A percentile compares a stretch with the other conserved stretches of the same genome.
phyloP scores from a whole-genome alignment of 2,797 vertebrate genomes.

The Hapalemur alaotrensis region DNA sequence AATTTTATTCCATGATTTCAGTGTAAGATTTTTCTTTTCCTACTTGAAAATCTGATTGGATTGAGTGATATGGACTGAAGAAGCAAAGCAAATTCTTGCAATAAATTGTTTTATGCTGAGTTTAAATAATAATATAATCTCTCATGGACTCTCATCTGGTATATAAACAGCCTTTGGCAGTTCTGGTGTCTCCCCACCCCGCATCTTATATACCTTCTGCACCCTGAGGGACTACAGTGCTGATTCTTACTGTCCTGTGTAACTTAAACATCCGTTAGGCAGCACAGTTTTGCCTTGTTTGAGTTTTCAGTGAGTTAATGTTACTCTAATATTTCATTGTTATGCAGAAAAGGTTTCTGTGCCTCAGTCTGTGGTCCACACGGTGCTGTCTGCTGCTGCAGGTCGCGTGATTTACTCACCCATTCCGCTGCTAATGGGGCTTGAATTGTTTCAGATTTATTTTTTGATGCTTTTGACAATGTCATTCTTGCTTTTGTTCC shows the following conservation, averaged over 20 bases:
- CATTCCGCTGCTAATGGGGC: not conserved
- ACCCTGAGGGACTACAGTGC: not conserved
- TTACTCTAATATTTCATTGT: not conserved
- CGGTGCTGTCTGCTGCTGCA: not conserved
- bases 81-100: not conserved
- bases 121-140: not conserved
- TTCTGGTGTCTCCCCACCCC: not conserved
- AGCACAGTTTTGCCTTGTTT: too few species aligned
- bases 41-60: not conserved
- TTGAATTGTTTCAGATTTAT: too few species aligned
- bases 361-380: too few species aligned
- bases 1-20: too few species aligned
- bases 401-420: not conserved
- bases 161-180: not conserved
- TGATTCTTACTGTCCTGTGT: not conserved
- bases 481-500: not conserved
- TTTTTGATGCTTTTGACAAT: not conserved
- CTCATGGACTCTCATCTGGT: not conserved
- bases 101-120: not conserved
- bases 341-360: not conserved
- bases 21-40: not conserved
- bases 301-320: not conserved
- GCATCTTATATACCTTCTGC: not conserved
- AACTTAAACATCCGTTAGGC: not conserved
- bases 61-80: not conserved